A percentile compares a stretch with the other conserved stretches of the same genome.
These are phyloP conservation scores for Epizoanthus ramosus DNA, from an alignment of 92 coral and sea anemone genomes.

Conservation along the genomic window DNA sequence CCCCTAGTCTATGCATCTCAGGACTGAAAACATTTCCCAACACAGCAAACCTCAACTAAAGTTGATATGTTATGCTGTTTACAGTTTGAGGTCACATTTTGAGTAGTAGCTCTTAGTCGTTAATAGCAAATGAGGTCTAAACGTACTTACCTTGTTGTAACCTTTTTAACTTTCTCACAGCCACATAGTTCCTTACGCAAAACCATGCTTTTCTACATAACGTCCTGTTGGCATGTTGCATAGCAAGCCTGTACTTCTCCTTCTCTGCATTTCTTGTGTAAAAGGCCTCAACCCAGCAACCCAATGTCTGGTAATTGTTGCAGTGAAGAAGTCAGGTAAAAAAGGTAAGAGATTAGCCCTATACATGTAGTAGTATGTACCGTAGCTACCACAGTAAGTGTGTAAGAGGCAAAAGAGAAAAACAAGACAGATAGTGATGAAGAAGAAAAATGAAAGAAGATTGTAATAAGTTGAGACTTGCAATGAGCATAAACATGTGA, in stretches of 20 bases:
- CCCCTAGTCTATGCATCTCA: too few species aligned
- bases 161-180: conserved; percentile 58
- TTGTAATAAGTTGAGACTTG: too few species aligned
- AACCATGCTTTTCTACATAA: conserved; percentile 69
- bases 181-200: conserved; percentile 68
- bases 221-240: conserved; percentile 56
- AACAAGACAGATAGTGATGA: too few species aligned
- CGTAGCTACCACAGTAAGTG: too few species aligned
- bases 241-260: conserved; percentile 60
- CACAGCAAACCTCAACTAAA: too few species aligned
- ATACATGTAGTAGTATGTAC: too few species aligned
- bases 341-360: not conserved
- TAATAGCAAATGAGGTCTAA: not conserved
- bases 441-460: too few species aligned
- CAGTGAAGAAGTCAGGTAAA: not conserved
- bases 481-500: too few species aligned
- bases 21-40: too few species aligned
- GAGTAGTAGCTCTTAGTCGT: not conserved
- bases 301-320: conserved; percentile 47
- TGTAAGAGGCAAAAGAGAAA: too few species aligned
- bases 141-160: conserved; percentile 54
- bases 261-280: conserved; percentile 45
- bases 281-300: conserved; percentile 54
- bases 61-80: too few species aligned
- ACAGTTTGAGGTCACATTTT: not conserved